Evolutionary conservation across 2,113 vertebrate genomes (phyloP), one percentile per base, ranked within the genome.

Genomic region (Lepisosteus oculatus): DNA sequence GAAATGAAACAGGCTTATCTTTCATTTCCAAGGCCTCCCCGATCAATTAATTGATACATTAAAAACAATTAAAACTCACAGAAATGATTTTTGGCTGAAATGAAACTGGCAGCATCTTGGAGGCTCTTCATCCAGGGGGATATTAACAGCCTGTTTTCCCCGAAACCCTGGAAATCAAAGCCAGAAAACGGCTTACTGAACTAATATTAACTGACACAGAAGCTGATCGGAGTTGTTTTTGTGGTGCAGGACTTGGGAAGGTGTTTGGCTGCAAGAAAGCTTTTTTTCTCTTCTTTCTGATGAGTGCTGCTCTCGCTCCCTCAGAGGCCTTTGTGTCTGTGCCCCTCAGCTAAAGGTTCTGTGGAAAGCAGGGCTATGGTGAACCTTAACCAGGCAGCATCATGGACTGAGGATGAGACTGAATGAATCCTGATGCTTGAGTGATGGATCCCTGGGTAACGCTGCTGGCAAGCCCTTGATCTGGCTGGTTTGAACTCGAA

Each of bases 401-500:
- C 77, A 77, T 71, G 78, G 1, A 5, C 47, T 5, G 47, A 9
- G 5, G 47, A 51, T 5, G 47, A 9, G 47, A 9, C 5, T 51
- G 2, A 9, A 5, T 51, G 47, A 51, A 5, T 73, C 72, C 79
- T 72, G 82, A 84, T 81, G 83, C 86, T 76, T 85, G 78, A 89
- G 56, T 90, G 84, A 80, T 81, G 81, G 79, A 81, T 85, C 82
- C 84, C 84, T 64, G 68, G 79, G 83, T 84, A 72, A 85, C 0
- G 80, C 89, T 55, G 0, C 65, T 83, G 84, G 89, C 89, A 85
- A 84, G 82, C 82, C 76, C 88, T 92, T 92, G 86, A 89, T 92
- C 88, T 90, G 68, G 57, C 77, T 67, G 57, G 82, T 90, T 88
- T 89, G 87, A 93, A 91, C 87, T 90, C 90, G 83, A 92, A 89